These are phyloP conservation scores for Anableps anableps DNA, from an alignment of 2,797 vertebrate genomes.

Conservation along the genomic window DNA sequence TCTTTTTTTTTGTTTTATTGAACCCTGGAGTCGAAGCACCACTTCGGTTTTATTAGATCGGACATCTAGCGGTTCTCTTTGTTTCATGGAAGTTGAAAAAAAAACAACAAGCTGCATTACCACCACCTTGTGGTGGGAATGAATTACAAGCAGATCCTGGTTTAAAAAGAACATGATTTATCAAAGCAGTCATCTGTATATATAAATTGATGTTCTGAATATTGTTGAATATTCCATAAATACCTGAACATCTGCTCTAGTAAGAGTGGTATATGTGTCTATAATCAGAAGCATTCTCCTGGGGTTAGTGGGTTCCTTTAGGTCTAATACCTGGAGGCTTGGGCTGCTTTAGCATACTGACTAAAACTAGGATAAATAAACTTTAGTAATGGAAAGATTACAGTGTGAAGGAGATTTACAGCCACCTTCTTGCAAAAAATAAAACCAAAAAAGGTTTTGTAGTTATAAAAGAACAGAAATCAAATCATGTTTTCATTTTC, in stretches of 20 bases:
- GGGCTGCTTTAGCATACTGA: not conserved
- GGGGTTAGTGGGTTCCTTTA: no score
- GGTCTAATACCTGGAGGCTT: not conserved
- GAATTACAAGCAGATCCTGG: no score
- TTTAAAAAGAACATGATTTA: no score
- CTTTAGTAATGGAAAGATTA: not conserved
- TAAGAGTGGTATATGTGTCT: no score
- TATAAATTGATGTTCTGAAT: not conserved
- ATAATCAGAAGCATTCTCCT: not conserved
- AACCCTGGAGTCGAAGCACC: not conserved
- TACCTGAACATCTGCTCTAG: not conserved
- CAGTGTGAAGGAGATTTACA: not conserved
- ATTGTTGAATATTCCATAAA: not conserved
- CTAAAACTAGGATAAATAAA: not conserved
- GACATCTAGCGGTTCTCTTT: not conserved
- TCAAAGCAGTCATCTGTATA: not conserved
- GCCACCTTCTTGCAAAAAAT: not conserved
- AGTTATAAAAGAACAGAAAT: not conserved
- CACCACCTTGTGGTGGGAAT: not conserved
- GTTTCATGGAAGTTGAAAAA: not conserved
- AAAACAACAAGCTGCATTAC: not conserved
- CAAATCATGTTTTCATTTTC: not conserved
- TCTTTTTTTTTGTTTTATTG: not conserved
- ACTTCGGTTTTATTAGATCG: no score
- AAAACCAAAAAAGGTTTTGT: not conserved